Conservation (phyloP, 2,888 invertebrate species). For the Lasioglossum zephyrum region DNA sequence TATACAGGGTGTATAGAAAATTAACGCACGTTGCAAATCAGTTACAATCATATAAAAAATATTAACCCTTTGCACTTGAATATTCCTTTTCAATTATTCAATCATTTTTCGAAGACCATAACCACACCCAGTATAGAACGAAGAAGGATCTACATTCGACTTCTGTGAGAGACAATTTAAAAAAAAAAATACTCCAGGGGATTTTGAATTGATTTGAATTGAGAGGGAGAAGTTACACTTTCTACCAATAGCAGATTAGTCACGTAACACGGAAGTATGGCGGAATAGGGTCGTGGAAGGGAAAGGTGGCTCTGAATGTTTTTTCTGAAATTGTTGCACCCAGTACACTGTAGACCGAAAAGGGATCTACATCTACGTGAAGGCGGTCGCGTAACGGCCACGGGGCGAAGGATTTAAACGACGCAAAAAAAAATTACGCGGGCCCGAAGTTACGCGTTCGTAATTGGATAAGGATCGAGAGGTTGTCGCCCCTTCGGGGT, state of each 20-base stretch:
- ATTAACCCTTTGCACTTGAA: background rate
- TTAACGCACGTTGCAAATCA: background rate
- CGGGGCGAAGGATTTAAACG: conserved; percentile 57
- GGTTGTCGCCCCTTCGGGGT: conserved; percentile 59
- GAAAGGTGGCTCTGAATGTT: too few species aligned
- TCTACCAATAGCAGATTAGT: too few species aligned
- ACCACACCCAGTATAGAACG: too few species aligned
- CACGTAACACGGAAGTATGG: too few species aligned
- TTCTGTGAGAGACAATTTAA: too few species aligned
- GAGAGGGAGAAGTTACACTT: too few species aligned
- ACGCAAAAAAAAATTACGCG: conserved; percentile 25
- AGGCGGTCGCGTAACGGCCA: conserved; percentile 20
- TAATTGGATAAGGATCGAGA: conserved; percentile 71
- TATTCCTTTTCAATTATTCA: background rate
- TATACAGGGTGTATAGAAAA: background rate
- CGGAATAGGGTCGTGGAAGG: too few species aligned
- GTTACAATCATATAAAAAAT: background rate
- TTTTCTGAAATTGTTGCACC: background rate
- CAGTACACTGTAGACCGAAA: background rate
- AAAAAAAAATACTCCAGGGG: too few species aligned
- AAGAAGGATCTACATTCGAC: too few species aligned
- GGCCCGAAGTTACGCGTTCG: conserved; percentile 51
- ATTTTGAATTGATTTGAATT: too few species aligned
- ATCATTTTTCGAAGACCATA: too few species aligned
- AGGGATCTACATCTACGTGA: conserved; percentile 7